These are phyloP conservation scores for Microcebus griseorufus DNA, from an alignment of 2,113 vertebrate genomes.

Conservation along the genomic window DNA sequence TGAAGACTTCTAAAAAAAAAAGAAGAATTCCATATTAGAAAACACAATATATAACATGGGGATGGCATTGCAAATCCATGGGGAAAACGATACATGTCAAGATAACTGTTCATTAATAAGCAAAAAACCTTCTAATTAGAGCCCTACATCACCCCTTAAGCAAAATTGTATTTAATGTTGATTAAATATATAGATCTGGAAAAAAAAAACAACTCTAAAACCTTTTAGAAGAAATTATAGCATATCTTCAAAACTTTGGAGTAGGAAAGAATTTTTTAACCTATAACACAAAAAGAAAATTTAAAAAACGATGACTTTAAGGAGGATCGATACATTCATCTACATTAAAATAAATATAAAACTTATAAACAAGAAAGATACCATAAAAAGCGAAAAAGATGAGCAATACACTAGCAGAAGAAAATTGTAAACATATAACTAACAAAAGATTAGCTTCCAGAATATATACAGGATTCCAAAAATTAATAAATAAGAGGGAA, in stretches of 20 bases:
- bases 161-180: constrained; percentile 1
- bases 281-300: background rate
- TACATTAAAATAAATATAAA: constrained; percentile 39
- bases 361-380: background rate
- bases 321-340: background rate
- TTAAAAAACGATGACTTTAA: constrained; percentile 26
- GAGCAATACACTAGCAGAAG: background rate
- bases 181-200: constrained; percentile 2
- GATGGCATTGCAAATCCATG: background rate
- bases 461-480: background rate
- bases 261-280: background rate
- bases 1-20: background rate
- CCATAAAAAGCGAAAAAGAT: background rate
- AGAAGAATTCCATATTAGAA: background rate
- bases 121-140: background rate
- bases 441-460: background rate
- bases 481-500: background rate
- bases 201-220: constrained; percentile 26
- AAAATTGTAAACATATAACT: background rate
- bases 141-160: background rate
- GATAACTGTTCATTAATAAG: background rate
- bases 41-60: background rate
- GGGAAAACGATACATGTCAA: background rate
- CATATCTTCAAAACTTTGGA: background rate
- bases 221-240: background rate